A percentile compares a stretch with the other conserved stretches of the same genome.
These are phyloP conservation scores for Sparus aurata DNA, from an alignment of 2,797 vertebrate genomes.

Conservation along the genomic window DNA sequence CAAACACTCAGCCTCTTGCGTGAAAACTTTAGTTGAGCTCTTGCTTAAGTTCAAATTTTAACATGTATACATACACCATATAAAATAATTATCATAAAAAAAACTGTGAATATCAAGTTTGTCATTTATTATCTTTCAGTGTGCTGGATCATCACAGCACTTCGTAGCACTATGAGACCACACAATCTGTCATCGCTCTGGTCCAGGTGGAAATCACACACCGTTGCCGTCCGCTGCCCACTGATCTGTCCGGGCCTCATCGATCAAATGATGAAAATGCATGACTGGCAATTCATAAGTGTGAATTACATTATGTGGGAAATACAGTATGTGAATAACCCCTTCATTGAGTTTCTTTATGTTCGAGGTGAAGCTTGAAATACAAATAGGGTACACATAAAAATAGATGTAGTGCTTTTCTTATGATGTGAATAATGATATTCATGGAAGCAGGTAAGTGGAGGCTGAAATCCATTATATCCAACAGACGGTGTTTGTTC, in stretches of 20 bases:
- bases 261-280: slow-evolving; percentile 35
- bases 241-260: slow-evolving; percentile 29
- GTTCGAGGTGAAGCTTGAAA: slow-evolving; percentile 15
- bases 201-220: slow-evolving; percentile 27
- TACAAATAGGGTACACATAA: slow-evolving; percentile 5
- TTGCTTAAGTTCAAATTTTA: neutral
- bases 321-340: neutral
- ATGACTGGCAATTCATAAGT: slow-evolving; percentile 21
- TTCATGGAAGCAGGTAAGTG: slow-evolving; percentile 68
- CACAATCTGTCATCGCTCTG: neutral
- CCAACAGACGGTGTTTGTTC: slow-evolving; percentile 60
- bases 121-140: neutral
- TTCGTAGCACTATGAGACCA: neutral
- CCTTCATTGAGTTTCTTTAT: neutral
- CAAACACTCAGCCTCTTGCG: neutral
- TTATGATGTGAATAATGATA: slow-evolving; percentile 73
- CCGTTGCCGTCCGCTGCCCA: neutral
- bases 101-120: neutral
- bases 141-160: neutral
- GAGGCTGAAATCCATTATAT: slow-evolving; percentile 67
- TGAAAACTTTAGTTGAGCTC: neutral
- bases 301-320: slow-evolving; percentile 5
- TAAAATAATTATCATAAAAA: neutral
- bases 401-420: slow-evolving; percentile 33
- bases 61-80: neutral